Percentiles rank a stretch among this genome's conserved stretches.
Evolutionary conservation across 2,113 vertebrate species (phyloP).

Genomic region (Pitta sordida): DNA sequence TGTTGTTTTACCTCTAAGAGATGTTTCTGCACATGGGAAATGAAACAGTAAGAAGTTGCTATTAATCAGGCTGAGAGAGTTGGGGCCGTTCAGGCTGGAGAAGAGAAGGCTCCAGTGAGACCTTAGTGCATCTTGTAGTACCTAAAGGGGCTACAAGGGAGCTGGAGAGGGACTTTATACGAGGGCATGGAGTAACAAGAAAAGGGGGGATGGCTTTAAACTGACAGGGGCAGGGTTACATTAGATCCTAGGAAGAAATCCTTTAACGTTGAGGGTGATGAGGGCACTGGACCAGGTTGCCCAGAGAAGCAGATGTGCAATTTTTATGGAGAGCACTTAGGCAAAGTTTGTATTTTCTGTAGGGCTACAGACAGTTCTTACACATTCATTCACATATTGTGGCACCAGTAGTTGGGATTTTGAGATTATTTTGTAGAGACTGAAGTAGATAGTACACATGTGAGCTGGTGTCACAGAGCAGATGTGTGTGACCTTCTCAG

Average conservation of each 20-base stretch:
- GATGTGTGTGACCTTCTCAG: background rate
- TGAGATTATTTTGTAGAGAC: background rate
- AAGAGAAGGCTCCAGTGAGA: background rate
- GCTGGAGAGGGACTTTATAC: background rate
- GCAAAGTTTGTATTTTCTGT: background rate
- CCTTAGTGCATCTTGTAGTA: background rate
- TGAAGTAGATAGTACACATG: background rate
- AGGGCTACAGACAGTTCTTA: background rate
- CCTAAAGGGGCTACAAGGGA: background rate
- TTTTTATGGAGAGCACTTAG: background rate
- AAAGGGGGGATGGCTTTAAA: background rate
- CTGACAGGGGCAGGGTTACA: background rate
- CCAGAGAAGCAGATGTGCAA: background rate
- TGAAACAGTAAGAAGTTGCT: background rate
- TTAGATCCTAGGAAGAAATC: background rate
- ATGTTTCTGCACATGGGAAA: background rate
- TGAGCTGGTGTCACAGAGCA: background rate
- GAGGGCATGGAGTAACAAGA: background rate
- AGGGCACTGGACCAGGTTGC: too few species aligned
- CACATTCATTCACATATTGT: fast-evolving
- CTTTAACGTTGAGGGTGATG: background rate
- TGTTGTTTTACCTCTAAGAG: background rate
- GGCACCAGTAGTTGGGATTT: background rate
- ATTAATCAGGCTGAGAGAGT: background rate
- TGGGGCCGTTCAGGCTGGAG: background rate